Conservation (phyloP, 2,113 vertebrate genomes). For the Nothobranchius kuhntae region DNA sequence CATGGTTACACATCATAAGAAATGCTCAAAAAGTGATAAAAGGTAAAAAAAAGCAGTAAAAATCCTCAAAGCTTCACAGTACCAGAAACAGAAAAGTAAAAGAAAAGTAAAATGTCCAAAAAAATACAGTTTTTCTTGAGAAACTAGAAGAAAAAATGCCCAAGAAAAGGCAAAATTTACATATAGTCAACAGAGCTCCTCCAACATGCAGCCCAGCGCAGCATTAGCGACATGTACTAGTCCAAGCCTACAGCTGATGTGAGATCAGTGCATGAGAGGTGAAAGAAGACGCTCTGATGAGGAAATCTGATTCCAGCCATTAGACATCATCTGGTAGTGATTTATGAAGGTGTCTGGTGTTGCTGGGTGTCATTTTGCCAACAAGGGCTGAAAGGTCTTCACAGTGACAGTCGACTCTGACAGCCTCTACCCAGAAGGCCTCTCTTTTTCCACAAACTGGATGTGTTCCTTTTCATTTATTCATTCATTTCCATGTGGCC, state of each 20-base stretch:
- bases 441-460: constrained; percentile 69
- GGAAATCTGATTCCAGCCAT: constrained; percentile 19
- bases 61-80: too few relatives aligned
- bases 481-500: constrained; percentile 73
- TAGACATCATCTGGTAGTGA: constrained; percentile 30
- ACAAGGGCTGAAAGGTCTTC: constrained; percentile 40
- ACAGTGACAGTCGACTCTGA: constrained; percentile 47
- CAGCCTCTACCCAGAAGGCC: constrained; percentile 50
- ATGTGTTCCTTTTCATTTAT: constrained; percentile 74
- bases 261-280: constrained; percentile 4
- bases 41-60: too few relatives aligned
- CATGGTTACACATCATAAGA: too few relatives aligned
- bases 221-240: too few relatives aligned
- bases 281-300: constrained; percentile 9
- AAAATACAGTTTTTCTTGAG: too few relatives aligned
- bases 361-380: constrained; percentile 38
- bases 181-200: too few relatives aligned
- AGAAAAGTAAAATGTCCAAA: too few relatives aligned
- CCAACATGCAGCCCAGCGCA: too few relatives aligned
- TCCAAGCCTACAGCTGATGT: background rate
- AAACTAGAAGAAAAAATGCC: too few relatives aligned
- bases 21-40: too few relatives aligned
- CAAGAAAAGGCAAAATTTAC: too few relatives aligned
- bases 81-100: too few relatives aligned
- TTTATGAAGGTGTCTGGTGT: constrained; percentile 19